Conservation (phyloP, 2,888 invertebrate genomes). For the Ennomos erosarius region DNA sequence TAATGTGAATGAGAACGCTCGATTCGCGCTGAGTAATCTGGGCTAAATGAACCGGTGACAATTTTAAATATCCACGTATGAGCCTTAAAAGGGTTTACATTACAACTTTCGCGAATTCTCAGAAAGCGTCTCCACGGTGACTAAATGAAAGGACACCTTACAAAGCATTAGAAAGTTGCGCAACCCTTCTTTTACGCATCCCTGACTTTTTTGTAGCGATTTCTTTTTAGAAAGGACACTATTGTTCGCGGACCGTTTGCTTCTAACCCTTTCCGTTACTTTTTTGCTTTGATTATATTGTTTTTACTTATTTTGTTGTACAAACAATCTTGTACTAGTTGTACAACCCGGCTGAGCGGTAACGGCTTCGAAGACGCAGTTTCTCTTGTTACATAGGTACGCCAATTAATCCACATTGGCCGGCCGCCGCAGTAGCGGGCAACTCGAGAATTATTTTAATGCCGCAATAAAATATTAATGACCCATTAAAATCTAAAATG, state of each 20-base stretch:
- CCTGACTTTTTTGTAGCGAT: conserved; percentile 69
- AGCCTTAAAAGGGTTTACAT: conserved; percentile 60
- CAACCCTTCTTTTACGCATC: conserved; percentile 79
- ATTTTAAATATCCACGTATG: conserved; percentile 48
- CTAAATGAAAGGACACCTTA: conserved; percentile 70
- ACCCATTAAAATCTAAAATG: conserved; percentile 81
- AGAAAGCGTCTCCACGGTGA: conserved; percentile 62
- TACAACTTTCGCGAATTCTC: conserved; percentile 75
- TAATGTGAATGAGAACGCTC: conserved; percentile 50
- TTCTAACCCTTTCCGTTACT: conserved; percentile 80
- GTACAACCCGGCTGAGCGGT: conserved; percentile 37
- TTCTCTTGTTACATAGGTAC: conserved; percentile 45
- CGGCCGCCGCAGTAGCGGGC: conserved; percentile 78
- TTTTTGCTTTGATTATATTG: conserved; percentile 64
- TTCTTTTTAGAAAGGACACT: conserved; percentile 70
- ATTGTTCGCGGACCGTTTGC: conserved; percentile 74
- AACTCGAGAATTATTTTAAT: conserved; percentile 82
- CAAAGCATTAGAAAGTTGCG: conserved; percentile 84
- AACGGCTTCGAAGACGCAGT: conserved; percentile 19
- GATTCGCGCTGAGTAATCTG: conserved; percentile 53
- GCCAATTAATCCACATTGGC: conserved; percentile 69
- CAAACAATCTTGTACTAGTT: conserved; percentile 42
- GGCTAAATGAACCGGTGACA: conserved; percentile 59
- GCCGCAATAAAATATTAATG: conserved; percentile 81
- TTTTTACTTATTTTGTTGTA: conserved; percentile 63